Base-by-base conservation (phyloP, 1,140 invertebrate species). In the Zeugodacus cucurbitae region DNA sequence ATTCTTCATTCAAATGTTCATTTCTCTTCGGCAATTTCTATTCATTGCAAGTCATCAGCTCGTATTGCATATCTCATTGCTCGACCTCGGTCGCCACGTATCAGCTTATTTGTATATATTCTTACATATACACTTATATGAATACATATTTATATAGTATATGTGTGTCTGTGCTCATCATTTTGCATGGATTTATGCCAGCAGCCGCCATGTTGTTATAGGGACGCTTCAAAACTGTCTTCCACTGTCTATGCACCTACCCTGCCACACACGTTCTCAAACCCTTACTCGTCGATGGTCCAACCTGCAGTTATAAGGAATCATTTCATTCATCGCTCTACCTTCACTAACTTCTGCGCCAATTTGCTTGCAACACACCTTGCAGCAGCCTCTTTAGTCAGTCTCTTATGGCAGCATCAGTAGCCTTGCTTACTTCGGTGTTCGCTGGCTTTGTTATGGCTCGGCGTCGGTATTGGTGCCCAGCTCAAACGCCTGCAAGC, bases 31-130 rank as follows among this genome's bases (percentile, higher is more conserved):
- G 90, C 91, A 92, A 92, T 92, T 92, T 92, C 90, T 92, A 92
- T 92, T 92, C 90, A 92, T 91, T 92, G 91, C 91, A 91, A 90
- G 89, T 91, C 91, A 92, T 92, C 91, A 92, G 90, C 88, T 90
- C 85, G 85, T 26, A 86, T 86, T 86, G 85, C 85, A 86, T 37
- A 58, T 86, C 57, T 32, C 48, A 86, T 82, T 82, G 74, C 48
- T 17, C 41, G 74, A 82, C 37, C 37, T 44, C 41, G 32, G 6
- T 37, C 41, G 70, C 70, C 37, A 41, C 37, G 34, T 74, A 22
- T 41, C 70, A 74, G 20, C 37, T 41, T n/a, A n/a, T 29, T 74
- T 41, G 70, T 74, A 22, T 67, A n/a, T n/a, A n/a, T n/a, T n/a
- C n/a, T 32, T 17, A 26, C 34, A 29, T 62, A 67, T 32, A 17